These are phyloP conservation scores for Arctia plantaginis DNA, from an alignment of 2,888 invertebrate species.

Conservation along the genomic window DNA sequence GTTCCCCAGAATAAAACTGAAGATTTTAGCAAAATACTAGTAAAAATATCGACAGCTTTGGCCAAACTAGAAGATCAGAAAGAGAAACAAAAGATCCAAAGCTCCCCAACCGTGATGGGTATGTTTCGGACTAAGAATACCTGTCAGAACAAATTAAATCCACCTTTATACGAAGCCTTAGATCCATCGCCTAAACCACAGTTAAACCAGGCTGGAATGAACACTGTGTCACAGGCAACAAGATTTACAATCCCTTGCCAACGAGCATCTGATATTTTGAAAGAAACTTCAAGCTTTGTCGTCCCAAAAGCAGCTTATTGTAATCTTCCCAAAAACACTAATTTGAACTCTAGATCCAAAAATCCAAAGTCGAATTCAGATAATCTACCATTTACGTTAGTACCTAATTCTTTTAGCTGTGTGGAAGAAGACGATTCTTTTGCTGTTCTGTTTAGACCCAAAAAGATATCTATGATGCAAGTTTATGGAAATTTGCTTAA, in stretches of 20 bases:
- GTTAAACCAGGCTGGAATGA: conserved; percentile 26
- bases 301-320: conserved; percentile 41
- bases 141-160: conserved; percentile 21
- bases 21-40: conserved; percentile 32
- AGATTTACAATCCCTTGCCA: conserved; percentile 64
- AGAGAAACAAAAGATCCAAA: conserved; percentile 24
- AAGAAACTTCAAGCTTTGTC: conserved; percentile 46
- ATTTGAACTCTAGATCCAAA: conserved; percentile 39
- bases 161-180: conserved; percentile 23
- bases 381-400: conserved; percentile 35
- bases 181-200: conserved; percentile 23
- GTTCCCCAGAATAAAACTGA: conserved; percentile 32
- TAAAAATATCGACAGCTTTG: conserved; percentile 38
- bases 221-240: conserved; percentile 27
- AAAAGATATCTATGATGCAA: conserved; percentile 60
- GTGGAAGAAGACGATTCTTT: conserved; percentile 55
- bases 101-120: conserved; percentile 38
- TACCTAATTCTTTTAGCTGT: conserved; percentile 45
- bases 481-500: conserved; percentile 64
- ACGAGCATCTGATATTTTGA: conserved; percentile 61
- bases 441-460: conserved; percentile 62
- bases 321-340: conserved; percentile 29
- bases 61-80: conserved; percentile 38
- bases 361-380: conserved; percentile 43
- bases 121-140: conserved; percentile 25